Base-by-base conservation (phyloP, 1,140 invertebrate genomes). In the Drosophila auraria region DNA sequence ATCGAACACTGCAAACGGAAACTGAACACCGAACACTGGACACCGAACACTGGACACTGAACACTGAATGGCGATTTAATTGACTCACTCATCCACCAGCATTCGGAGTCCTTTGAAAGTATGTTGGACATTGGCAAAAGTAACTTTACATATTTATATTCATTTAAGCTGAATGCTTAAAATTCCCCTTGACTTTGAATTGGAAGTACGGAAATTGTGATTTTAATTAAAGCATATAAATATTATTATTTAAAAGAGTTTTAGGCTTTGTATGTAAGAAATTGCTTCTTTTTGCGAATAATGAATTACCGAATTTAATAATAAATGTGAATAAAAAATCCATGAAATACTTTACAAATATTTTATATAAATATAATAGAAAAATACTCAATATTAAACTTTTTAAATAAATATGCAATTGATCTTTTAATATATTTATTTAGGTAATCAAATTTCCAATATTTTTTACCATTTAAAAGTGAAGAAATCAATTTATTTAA, bases 41-140 rank as follows among this genome's bases (percentile, higher is more conserved):
- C 51, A 65, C 15, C 17, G n/a, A 17, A 17, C 15, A n/a, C 17
- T 36, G 69, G 6, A 30, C 49, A 59, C 57, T 42, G 54, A 66
- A 65, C 71, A 53, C 33, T 61, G 71, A 86, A 86, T 73, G 70
- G 64, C 60, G 54, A 70, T 83, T 83, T 83, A 89, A 89, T 87
- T 87, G 81, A 80, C 78, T 79, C 73, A 64, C 70, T 63, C 57
- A 54, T 47, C 25, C 40, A 49, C 68, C 53, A 42, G 50, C 56
- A 30, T 62, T 40, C 47, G 4, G 54, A 53, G 62, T 61, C 59
- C 17, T 53, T 51, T 53, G 49, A 59, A 71, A 69, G 69, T 49
- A 33, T 23, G 51, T 42, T 27, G 33, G 17, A 58, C 69, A 50
- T 49, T 71, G 42, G 6, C 33, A 15, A 14, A 30, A 25, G 5